Base-by-base conservation (phyloP, 1,140 invertebrate genomes). In the Papilio xuthus region DNA sequence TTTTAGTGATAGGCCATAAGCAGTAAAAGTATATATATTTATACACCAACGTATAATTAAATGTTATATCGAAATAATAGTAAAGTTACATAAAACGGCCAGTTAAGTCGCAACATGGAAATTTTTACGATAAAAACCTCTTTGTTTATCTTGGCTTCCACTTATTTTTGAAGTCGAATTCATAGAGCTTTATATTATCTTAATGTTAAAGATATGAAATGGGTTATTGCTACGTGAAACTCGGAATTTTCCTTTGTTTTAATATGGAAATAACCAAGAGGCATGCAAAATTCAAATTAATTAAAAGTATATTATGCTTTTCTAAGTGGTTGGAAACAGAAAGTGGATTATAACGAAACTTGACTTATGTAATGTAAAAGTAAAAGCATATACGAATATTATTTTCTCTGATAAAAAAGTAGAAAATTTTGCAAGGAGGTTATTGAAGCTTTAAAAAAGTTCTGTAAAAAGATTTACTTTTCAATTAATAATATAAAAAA, bases 231-330 rank as follows among this genome's bases (percentile, higher is more conserved):
- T 47, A 47, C 42, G 42, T 73, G 71, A 18, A 47, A 47, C 42
- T 73, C 18, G 41, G 71, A 73, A 73, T 15, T 73, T 73, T 73
- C 44, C 71, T 47, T 73, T 73, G 41, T 42, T 73, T 73, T 23
- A 42, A 47, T 47, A 73, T 47, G 71, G 44, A 73, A 73, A 73
- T 73, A 44, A 47, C 71, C 71, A 73, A 23, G 20, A 44, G 71
- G 41, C 71, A 73, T 73, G 71, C 71, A 28, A 73, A 73, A 47
- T 47, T 73, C 71, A 73, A 73, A 73, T 73, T 73, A 73, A 73
- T 73, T 73, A 73, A 73, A 44, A 20, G 23, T 44, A 23, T 72
- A 20, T 23, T 72, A 50, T 73, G 71, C 13, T 50, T 15, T 47
- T 18, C 26, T 73, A 73, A 73, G 71, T 73, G 71, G 71, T 20